Percentiles rank a stretch among this genome's conserved stretches.
Evolutionary conservation across 2,113 vertebrate species (phyloP).

Genomic region (Cryptomyrus ogoouensis): DNA sequence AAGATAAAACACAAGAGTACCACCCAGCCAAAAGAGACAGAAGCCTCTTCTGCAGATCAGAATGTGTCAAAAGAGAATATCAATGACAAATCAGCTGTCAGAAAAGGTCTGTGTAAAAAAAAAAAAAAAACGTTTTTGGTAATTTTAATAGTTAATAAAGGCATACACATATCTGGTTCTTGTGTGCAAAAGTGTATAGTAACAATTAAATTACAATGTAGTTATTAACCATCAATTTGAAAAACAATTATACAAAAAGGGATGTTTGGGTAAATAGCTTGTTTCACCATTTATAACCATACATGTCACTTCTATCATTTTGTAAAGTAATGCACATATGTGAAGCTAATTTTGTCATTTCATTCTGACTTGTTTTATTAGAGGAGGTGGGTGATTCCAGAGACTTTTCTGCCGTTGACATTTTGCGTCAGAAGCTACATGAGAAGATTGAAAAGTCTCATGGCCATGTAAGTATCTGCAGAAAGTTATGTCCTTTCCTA

Average conservation of each 20-base stretch:
- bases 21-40: conserved; percentile 25
- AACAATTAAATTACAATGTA: background rate
- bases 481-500: background rate
- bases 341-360: background rate
- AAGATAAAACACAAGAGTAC: conserved; percentile 34
- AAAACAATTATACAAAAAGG: background rate
- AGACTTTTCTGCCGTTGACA: conserved; percentile 65
- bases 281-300: background rate
- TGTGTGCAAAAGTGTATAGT: background rate
- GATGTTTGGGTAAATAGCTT: background rate
- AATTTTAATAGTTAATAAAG: background rate
- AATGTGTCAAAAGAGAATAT: conserved; percentile 17
- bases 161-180: background rate
- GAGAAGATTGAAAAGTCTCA: conserved; percentile 82
- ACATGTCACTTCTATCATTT: background rate
- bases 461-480: conserved; percentile 66
- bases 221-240: background rate
- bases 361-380: conserved; percentile 37
- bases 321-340: background rate
- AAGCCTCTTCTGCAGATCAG: background rate
- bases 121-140: background rate
- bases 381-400: conserved; percentile 34
- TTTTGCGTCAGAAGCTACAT: conserved; percentile 78
- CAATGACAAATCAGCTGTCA: conserved; percentile 25
- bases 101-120: background rate